Evolutionary conservation across 2,888 invertebrate species (phyloP), one percentile per base, ranked within the genome.

Genomic region (Brenthis hecate): DNA sequence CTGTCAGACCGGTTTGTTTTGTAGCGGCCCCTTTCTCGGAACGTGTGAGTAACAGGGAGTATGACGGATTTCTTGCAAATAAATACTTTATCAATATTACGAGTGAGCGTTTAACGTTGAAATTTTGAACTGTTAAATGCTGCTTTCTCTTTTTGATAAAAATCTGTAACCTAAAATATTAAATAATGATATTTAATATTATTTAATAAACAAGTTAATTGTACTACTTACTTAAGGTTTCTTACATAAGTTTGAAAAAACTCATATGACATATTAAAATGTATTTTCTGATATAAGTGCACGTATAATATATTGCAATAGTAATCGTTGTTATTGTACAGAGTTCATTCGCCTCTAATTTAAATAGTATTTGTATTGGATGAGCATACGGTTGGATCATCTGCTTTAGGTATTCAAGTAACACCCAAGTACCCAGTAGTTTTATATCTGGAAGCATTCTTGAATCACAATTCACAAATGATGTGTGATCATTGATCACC

Each of bases 331-430:
- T 79, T 82, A 84, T 85, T 86, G 85, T 86, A 71, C 75, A 16
- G 77, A 79, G 87, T 84, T 86, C 85, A 78, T 85, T 86, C 79
- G 77, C 83, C 81, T 80, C 77, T 76, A 77, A 79, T 79, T 80
- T 76, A 77, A 81, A 82, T 78, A 75, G 77, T 72, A 76, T 74
- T 69, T 65, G 69, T 68, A 69, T 67, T 72, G 65, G 74, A 74
- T 76, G 79, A 75, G 75, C 75, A 74, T 76, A 74, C 74, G 69
- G 66, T 77, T 63, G 65, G 74, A 76, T 76, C 77, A 77, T 78
- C 72, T 81, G 68, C 53, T 66, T 71, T 68, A 68, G 68, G 65
- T 82, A 82, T 85, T 82, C 66, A 67, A 61, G 56, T 67, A 58
- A 57, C 63, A 57, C 32, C 65, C 60, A 56, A 51, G 69, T 69